These are phyloP conservation scores for Emys orbicularis DNA, from an alignment of 2,797 vertebrate species.

Conservation along the genomic window DNA sequence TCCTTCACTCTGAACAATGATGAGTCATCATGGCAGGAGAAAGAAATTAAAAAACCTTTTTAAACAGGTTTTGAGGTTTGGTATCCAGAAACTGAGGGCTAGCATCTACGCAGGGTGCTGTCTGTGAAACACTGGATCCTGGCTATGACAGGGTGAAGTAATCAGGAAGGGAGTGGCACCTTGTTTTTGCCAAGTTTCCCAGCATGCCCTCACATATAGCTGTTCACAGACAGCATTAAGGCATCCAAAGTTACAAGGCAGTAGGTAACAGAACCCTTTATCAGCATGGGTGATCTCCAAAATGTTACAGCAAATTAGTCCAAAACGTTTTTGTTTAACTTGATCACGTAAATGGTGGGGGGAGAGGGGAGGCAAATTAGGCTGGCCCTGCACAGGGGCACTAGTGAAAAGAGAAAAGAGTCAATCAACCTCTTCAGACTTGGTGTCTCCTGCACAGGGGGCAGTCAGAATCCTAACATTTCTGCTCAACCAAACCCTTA, in stretches of 20 bases:
- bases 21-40: no score
- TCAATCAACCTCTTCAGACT: rapidly evolving
- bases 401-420: background rate
- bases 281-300: background rate
- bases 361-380: background rate
- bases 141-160: background rate
- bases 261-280: background rate
- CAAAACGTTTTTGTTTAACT: background rate
- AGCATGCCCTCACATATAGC: background rate
- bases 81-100: no score
- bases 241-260: background rate
- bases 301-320: background rate
- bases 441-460: background rate
- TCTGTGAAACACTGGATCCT: no score
- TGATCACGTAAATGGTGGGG: background rate
- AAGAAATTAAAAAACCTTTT: no score
- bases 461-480: background rate
- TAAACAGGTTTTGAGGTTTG: no score
- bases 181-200: background rate
- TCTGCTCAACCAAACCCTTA: background rate
- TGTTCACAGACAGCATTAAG: background rate
- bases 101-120: no score
- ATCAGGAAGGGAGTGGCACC: background rate
- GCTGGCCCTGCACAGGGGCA: background rate
- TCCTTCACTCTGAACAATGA: no score